Conservation (phyloP, 2,113 vertebrate species). For the Microtus richardsoni region DNA sequence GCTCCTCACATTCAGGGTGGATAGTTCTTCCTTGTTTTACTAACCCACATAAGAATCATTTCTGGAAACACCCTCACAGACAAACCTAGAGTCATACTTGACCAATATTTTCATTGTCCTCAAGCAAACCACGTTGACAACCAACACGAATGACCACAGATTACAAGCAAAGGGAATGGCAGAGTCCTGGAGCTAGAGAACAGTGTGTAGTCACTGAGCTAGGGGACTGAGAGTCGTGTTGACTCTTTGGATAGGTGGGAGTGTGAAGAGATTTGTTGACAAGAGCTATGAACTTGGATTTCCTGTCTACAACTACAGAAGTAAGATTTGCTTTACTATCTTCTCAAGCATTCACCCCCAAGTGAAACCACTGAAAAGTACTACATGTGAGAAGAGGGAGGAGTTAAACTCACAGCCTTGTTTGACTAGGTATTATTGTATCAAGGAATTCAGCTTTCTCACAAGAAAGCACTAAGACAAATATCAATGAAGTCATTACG, state of each 20-base stretch:
- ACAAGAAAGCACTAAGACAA: not conserved
- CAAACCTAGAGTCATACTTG: not conserved
- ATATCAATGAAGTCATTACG: not conserved
- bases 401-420: not conserved
- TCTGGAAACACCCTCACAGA: not conserved
- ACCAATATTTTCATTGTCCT: not conserved
- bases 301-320: not conserved
- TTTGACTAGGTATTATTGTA: not conserved
- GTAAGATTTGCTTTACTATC: not conserved
- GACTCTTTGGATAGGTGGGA: not conserved
- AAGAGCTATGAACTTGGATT: not conserved
- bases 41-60: not conserved
- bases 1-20: no score
- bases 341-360: not conserved
- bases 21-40: no score
- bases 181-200: not conserved
- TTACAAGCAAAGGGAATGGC: not conserved
- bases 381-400: not conserved
- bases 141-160: not conserved
- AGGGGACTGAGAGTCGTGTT: not conserved
- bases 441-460: constrained; percentile 12
- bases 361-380: not conserved
- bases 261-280: not conserved
- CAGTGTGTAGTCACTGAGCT: not conserved
- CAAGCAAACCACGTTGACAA: not conserved